Base-by-base conservation (phyloP, 2,888 invertebrate genomes). In the Agapetus fuscipes region DNA sequence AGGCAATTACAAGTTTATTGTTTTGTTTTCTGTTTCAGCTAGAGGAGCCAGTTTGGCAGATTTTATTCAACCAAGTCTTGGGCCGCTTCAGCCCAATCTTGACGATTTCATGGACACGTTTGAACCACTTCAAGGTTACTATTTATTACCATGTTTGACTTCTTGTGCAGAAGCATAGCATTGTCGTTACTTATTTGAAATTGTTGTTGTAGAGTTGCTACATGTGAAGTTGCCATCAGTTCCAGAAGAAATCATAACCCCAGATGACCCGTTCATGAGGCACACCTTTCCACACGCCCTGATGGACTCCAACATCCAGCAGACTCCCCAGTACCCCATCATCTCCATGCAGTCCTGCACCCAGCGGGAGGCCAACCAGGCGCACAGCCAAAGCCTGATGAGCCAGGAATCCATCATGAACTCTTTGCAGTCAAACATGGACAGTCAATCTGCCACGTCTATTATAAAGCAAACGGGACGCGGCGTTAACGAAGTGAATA, bases 61-160 rank as follows among this genome's bases (percentile, higher is more conserved):
- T 67, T 91, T 97, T 58, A 95, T 98, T 62, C 98, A 98, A 67
- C 98, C 98, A 36, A 95, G 95, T 58, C 77, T 98, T 56, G 87
- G 94, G 27, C 94, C 96, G 37, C 70, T 98, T 45, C 97, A 98
- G 65, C 97, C 98, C 48, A 93, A 90, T 66, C 75, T 96, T 55
- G 93, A 94, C 58, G 93, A 93, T 65, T 89, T 89, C 64, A 90
- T 90, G 87, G 90, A 90, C 56, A 85, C 84, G 46, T 71, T 89
- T 60, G 83, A 89, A 62, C 88, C 86, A 5, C 70, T 87, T 49
- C 85, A 83, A 66, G 87, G 85, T 84, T 65, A 16, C 10, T 27
- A n/a, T n/a, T n/a, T n/a, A n/a, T n/a, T n/a, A n/a, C n/a, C n/a
- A n/a, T n/a, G n/a, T n/a, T n/a, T n/a, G n/a, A n/a, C n/a, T n/a